phyloP scores from a whole-genome alignment of 2,888 invertebrate genomes.

The Agapetus fuscipes region DNA sequence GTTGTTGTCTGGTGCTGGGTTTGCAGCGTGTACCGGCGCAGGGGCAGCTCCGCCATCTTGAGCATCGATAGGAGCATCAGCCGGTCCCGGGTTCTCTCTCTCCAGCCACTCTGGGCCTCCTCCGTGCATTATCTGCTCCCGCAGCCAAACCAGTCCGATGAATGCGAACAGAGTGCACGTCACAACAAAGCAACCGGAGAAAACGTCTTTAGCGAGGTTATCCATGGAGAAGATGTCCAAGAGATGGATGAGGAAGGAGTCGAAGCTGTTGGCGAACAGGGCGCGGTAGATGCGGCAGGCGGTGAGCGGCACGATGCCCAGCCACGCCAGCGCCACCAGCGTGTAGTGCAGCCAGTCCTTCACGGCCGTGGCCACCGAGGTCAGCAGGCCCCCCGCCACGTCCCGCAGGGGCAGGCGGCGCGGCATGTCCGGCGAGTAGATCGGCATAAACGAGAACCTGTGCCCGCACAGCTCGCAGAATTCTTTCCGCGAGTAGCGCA shows the following conservation, averaged over 20 bases:
- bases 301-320: slow-evolving; percentile 91
- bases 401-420: slow-evolving; percentile 87
- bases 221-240: slow-evolving; percentile 90
- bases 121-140: slow-evolving; percentile 96
- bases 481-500: slow-evolving; percentile 96
- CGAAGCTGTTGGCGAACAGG: slow-evolving; percentile 84
- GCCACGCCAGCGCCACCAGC: slow-evolving; percentile 93
- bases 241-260: slow-evolving; percentile 76
- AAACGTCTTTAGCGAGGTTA: slow-evolving; percentile 86
- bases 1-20: slow-evolving; percentile 37
- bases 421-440: slow-evolving; percentile 99
- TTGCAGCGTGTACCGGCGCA: slow-evolving; percentile 26
- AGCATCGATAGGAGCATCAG: slow-evolving; percentile 40
- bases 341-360: slow-evolving; percentile 98
- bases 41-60: slow-evolving; percentile 27
- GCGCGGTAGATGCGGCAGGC: slow-evolving; percentile 94
- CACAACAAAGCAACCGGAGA: slow-evolving; percentile 94
- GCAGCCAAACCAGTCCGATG: slow-evolving; percentile 92
- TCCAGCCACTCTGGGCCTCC: slow-evolving; percentile 97
- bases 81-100: slow-evolving; percentile 50
- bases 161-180: slow-evolving; percentile 93
- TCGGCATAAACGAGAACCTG: slow-evolving; percentile 95
- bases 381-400: slow-evolving; percentile 80
- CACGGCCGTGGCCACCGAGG: slow-evolving; percentile 84
- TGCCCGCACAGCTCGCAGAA: slow-evolving; percentile 98